Percentiles rank a stretch among this genome's conserved stretches.
These are phyloP conservation scores for Pterostichus niger DNA, from an alignment of 2,888 invertebrate genomes.

Conservation along the genomic window DNA sequence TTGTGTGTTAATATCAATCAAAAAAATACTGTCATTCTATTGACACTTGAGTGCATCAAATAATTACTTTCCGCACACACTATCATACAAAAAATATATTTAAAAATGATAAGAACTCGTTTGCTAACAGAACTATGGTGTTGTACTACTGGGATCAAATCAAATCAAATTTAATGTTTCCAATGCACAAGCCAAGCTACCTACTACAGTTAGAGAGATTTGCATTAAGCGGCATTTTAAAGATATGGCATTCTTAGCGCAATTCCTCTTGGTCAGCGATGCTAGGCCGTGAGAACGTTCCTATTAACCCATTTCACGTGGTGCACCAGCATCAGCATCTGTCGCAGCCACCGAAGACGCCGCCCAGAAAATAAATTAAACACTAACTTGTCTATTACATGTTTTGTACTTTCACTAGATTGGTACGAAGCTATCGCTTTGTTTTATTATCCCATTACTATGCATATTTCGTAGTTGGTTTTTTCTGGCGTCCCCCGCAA, in stretches of 20 bases:
- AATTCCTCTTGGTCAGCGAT: neutral
- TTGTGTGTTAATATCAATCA: no score
- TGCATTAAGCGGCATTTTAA: neutral
- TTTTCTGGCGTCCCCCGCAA: constrained; percentile 10
- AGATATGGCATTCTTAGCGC: neutral
- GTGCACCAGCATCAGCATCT: constrained; percentile 35
- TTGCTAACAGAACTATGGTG: no score
- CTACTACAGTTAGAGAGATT: constrained; percentile 44
- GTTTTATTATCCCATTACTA: constrained; percentile 26
- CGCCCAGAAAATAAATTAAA: constrained; percentile 34
- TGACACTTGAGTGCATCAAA: no score
- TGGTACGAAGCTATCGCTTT: neutral
- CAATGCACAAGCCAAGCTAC: neutral
- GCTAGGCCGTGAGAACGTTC: constrained; percentile 32
- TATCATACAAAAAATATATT: no score
- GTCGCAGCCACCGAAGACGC: constrained; percentile 4
- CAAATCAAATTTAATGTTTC: no score
- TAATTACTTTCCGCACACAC: no score
- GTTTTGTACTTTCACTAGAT: constrained; percentile 18
- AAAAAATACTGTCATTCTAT: no score
- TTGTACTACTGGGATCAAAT: no score
- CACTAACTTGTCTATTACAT: neutral
- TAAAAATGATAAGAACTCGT: no score
- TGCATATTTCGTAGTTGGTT: constrained; percentile 7
- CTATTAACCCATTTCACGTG: constrained; percentile 41